Base-by-base conservation (phyloP, 2,888 invertebrate species). In the Thera britannica region DNA sequence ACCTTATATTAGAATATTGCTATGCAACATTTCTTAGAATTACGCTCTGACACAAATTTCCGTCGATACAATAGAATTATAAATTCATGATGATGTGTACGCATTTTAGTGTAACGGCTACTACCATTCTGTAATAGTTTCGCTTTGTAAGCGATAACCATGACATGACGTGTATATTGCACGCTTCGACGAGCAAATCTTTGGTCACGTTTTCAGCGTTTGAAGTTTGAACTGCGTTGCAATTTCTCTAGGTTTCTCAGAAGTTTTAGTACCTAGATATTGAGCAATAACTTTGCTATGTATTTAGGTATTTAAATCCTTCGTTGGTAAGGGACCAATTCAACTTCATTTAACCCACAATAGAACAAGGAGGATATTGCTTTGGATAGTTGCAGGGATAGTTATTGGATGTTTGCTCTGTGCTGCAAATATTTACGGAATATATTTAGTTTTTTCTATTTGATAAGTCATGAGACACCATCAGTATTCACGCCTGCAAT, bases 321-420 rank as follows among this genome's bases (percentile, higher is more conserved):
- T 77, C 74, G 77, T 82, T 83, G 80, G 85, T 83, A 79, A 83
- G 83, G 84, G 84, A 82, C 82, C 84, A 83, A 83, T 73, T 72
- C 62, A 68, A 69, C 70, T 63, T 58, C 65, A 35, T 56, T 60
- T 60, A 12, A 44, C 34, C 35, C 48, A 63, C 48, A 23, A 51
- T 35, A 11, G 7, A 35, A 38, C n/a, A 36, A 2, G n/a, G 8
- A 9, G 4, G 52, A 5, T 4, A 55, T 55, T 55, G 9, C 34
- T 52, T 23, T 46, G 9, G 5, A 44, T 38, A 38, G 5, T 49
- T 49, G 49, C 5, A 52, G 52, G 34, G 5, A 52, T 51, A 7
- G 23, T 1, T 52, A 8, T 34, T 52, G 3, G 6, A 3, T 3
- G 8, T 9, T 46, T 46, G 44, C 3, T 46, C 9, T 9, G 44